phyloP scores from a whole-genome alignment of 2,888 invertebrate genomes.

The Drosophila villosipedis region DNA sequence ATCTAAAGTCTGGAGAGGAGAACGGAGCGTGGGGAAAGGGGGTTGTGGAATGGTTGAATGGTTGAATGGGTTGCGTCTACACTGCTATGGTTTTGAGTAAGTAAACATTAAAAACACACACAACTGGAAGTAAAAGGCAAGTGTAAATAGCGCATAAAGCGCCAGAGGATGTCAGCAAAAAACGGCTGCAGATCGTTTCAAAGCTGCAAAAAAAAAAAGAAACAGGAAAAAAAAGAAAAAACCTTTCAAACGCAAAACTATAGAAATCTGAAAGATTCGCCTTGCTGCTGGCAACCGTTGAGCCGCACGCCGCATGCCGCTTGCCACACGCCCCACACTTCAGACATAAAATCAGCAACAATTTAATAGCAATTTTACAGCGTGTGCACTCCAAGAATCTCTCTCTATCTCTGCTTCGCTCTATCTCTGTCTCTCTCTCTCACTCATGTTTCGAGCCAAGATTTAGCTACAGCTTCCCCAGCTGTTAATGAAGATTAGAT shows the following conservation, averaged over 20 bases:
- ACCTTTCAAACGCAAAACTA: conserved; percentile 15
- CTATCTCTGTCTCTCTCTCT: background rate
- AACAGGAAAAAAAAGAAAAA: background rate
- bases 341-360: conserved; percentile 75
- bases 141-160: conserved; percentile 71
- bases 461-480: conserved; percentile 18
- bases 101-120: conserved; percentile 36
- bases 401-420: background rate
- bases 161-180: conserved; percentile 64
- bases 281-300: conserved; percentile 7
- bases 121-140: conserved; percentile 37
- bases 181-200: conserved; percentile 7
- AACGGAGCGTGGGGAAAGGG: background rate
- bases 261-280: conserved; percentile 26
- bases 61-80: conserved; percentile 4
- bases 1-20: conserved; percentile 45
- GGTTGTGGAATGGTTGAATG: background rate
- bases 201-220: background rate
- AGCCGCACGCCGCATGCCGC: background rate
- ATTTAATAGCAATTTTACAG: conserved; percentile 78
- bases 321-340: background rate
- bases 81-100: background rate
- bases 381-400: conserved; percentile 50
- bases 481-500: conserved; percentile 72
- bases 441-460: background rate